Conservation (phyloP, 2,797 vertebrate genomes). For the Alfaro cultratus region DNA sequence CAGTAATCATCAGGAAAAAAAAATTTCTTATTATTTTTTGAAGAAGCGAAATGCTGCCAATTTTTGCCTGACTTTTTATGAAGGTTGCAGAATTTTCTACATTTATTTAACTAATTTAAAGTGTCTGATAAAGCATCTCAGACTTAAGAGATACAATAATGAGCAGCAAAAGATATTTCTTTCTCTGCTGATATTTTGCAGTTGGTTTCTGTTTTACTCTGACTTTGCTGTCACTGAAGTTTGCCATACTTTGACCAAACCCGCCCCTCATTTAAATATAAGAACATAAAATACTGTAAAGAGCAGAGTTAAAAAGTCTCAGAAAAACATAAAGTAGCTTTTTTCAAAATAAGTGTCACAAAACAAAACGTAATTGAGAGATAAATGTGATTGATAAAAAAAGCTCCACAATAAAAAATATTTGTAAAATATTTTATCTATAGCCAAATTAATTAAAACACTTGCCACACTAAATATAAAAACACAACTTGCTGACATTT, state of each 20-base stretch:
- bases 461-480: constrained; percentile 1
- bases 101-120: neutral
- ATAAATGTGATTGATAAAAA: neutral
- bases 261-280: neutral
- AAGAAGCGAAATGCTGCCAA: neutral
- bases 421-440: neutral
- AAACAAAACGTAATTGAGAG: neutral
- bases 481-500: constrained; percentile 23
- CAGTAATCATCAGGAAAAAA: neutral
- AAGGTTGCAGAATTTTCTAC: neutral
- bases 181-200: neutral
- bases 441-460: neutral
- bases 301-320: neutral
- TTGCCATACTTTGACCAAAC: neutral
- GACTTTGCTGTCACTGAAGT: neutral
- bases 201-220: neutral
- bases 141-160: neutral
- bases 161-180: no score
- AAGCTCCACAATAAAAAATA: no score
- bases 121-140: no score
- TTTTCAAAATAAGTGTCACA: neutral
- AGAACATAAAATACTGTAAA: neutral
- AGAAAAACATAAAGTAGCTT: neutral
- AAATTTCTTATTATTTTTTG: neutral
- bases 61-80: neutral